Evolutionary conservation across 2,888 invertebrate species (phyloP).

Genomic region (Andrena praecox): DNA sequence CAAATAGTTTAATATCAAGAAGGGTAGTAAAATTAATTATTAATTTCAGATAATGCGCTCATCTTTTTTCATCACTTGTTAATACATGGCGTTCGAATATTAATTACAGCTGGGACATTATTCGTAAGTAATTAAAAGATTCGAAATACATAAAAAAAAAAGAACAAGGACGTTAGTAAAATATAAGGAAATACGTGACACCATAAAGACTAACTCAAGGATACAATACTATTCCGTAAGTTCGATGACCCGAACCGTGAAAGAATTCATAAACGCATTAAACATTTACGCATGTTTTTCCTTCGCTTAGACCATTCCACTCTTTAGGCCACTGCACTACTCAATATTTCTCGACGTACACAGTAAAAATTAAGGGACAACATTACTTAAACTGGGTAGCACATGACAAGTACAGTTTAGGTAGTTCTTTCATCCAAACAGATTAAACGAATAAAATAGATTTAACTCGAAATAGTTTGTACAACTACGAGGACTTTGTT

Average conservation of each 20-base stretch:
- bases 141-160: background rate
- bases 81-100: background rate
- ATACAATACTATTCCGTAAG: conserved; percentile 16
- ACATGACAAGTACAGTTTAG: too few species aligned
- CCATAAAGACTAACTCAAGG: conserved; percentile 9
- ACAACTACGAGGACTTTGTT: too few species aligned
- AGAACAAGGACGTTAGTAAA: background rate
- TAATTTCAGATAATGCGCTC: background rate
- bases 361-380: too few species aligned
- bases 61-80: background rate
- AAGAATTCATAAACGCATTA: conserved; percentile 15
- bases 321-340: background rate
- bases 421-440: too few species aligned
- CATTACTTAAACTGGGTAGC: too few species aligned
- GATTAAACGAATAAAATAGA: too few species aligned
- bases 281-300: background rate
- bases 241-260: conserved; percentile 23
- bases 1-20: background rate
- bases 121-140: background rate
- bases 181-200: background rate
- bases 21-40: background rate
- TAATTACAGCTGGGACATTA: background rate
- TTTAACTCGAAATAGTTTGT: too few species aligned
- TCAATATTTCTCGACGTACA: too few species aligned
- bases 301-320: background rate